Evolutionary conservation across 2,888 invertebrate genomes (phyloP).

Genomic region (Pyrrhosoma nymphula): DNA sequence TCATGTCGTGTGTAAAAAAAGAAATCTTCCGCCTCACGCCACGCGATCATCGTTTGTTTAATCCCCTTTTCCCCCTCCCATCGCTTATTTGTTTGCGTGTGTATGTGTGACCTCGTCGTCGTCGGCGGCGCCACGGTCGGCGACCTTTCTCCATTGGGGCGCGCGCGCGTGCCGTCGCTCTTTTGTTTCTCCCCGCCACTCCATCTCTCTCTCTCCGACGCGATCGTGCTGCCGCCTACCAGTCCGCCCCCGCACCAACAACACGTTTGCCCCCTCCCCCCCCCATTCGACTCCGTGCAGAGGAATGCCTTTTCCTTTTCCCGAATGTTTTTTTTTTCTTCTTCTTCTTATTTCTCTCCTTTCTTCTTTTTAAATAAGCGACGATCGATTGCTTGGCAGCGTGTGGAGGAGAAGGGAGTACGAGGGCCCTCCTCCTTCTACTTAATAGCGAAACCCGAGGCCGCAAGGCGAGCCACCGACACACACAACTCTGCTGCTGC

Average conservation of each 20-base stretch:
- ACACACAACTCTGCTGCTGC: too few relatives aligned
- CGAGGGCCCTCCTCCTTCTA: too few relatives aligned
- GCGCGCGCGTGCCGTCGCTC: not conserved
- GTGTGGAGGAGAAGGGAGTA: not conserved
- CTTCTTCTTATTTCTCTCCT: not conserved
- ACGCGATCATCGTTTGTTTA: not conserved
- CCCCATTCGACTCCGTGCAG: not conserved
- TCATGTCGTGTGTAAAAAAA: not conserved
- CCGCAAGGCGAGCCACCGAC: too few relatives aligned
- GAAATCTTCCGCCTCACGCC: not conserved
- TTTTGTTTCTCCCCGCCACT: not conserved
- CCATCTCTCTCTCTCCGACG: not conserved
- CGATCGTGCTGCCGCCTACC: not conserved
- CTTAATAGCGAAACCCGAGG: too few relatives aligned
- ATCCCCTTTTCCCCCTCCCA: not conserved
- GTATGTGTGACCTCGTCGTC: not conserved
- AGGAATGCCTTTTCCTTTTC: not conserved
- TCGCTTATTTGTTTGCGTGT: conserved; percentile 8
- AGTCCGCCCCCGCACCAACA: not conserved
- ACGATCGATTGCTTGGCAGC: not conserved
- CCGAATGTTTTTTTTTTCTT: not conserved
- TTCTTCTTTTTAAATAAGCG: not conserved
- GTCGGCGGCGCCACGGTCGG: conserved; percentile 24
- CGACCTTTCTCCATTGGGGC: not conserved
- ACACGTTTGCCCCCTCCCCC: not conserved